These are phyloP conservation scores for Aquatica leii DNA, from an alignment of 2,888 invertebrate genomes.

Conservation along the genomic window DNA sequence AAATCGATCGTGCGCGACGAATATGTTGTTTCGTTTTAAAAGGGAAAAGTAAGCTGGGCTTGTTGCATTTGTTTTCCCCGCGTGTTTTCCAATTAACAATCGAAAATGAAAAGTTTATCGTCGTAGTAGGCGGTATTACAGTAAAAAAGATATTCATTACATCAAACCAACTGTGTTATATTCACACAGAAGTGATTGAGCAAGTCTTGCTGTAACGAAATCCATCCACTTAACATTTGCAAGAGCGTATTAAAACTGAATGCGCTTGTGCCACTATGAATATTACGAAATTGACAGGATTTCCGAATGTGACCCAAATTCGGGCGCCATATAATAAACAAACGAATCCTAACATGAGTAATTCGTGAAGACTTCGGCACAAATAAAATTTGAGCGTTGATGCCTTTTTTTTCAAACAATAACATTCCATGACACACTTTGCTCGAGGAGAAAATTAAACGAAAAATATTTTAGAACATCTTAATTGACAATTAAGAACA, in stretches of 20 bases:
- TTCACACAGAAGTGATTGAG: conserved; percentile 34
- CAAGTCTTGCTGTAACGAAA: conserved; percentile 36
- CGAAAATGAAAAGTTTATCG: no score
- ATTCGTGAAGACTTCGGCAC: background rate
- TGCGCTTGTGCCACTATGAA: conserved; percentile 29
- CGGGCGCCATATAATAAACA: conserved; percentile 27
- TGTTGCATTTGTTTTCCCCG: no score
- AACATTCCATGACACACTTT: conserved; percentile 10
- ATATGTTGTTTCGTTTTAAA: background rate
- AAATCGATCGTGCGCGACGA: conserved; percentile 1
- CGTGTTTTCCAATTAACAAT: no score
- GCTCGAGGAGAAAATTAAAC: background rate
- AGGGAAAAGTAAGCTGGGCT: background rate
- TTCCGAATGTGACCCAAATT: conserved; percentile 41
- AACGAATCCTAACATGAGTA: conserved; percentile 14
- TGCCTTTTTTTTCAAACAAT: background rate
- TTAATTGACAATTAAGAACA: conserved; percentile 11
- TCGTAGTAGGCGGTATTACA: conserved; percentile 14
- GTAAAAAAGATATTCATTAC: conserved; percentile 6
- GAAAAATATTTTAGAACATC: conserved; percentile 8
- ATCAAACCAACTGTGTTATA: conserved; percentile 30
- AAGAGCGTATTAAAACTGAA: conserved; percentile 32
- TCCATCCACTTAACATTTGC: conserved; percentile 40
- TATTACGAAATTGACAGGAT: conserved; percentile 39
- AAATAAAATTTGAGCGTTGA: no score